Base-by-base conservation (phyloP, 2,797 vertebrate genomes). In the Hybognathus amarus region DNA sequence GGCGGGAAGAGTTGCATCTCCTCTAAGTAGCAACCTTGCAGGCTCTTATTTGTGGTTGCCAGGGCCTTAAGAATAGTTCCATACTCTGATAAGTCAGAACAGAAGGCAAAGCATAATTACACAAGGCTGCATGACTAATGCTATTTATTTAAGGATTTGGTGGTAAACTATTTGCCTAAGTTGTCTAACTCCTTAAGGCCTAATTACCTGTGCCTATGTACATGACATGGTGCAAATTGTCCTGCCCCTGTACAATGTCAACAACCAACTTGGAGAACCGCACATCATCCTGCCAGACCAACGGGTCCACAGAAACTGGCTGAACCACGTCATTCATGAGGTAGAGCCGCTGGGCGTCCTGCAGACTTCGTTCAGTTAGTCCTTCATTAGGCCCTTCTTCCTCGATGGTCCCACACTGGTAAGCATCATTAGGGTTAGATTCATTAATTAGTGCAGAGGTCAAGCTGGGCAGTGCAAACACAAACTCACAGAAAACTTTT, bases 281-380 rank as follows among this genome's bases (percentile, higher is more conserved):
- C 50, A 98, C 94, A 38, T 96, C 97, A 87, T 99, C 98, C 92
- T 99, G 97, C 88, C 97, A 97, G 89, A 99, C 96, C 0, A 98
- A 96, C 0, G 98, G 98, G 86, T 99, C 97, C 0, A 97, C 95
- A 0, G 97, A 97, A 89, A 99, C 95, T 0, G 98, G 97, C 93
- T 99, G 98, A 79, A 99, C 97, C 18, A 98, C 97, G 2, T 99
- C 97, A 0, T 98, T 98, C 98, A 99, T 99, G 85, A 99, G 95
- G 93, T 98, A 98, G 75, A 99, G 92, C 66, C 97, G 94, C 94
- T 99, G 98, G 0, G 98, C 98, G 0, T 99, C 98, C 92, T 98
- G 98, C 88, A 99, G 95, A 90, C 97, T 98, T 89, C 98, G 96
- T 90, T 99, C 98, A 0, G 98, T 99, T 92, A 99, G 86, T 83